Evolutionary conservation across 1,140 invertebrate species (phyloP), one percentile per base, ranked within the genome.

Genomic region (Drosophila trapezifrons): DNA sequence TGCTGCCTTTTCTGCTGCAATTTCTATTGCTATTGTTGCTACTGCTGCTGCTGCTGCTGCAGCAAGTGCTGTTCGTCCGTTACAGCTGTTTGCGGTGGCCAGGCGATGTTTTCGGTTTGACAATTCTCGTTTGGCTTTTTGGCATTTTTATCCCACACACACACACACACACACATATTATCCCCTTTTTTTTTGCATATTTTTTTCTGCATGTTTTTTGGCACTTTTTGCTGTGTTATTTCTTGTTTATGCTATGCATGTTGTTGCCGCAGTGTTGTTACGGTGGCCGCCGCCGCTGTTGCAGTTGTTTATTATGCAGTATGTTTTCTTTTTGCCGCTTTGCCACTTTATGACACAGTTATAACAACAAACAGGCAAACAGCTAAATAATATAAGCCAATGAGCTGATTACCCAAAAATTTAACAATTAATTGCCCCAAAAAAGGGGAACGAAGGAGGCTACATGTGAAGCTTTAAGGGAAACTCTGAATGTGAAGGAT

Each of bases 61-160:
- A 27, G 49, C 54, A 58, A 58, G 43, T 65, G 57, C 38, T 72
- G 37, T 37, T 66, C 56, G 67, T 81, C 62, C 76, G 80, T 77
- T 87, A 87, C 83, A 87, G 83, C 76, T 87, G 83, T 87, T 87
- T 87, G 83, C 64, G 83, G 83, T 87, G 64, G 67, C 71, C 79
- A 40, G 83, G 49, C 84, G 46, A 73, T 89, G 84, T 89, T 89
- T 87, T 76, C 64, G 63, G 51, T 54, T 83, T 79, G 79, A 89
- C 84, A 83, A 87, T 87, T 83, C 67, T 77, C 71, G 76, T 83
- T 87, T 76, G 70, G 75, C 72, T 86, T 85, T 81, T 82, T 82
- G 74, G 78, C 67, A 85, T 74, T 81, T 81, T 78, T 80, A 67
- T 78, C 56, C 67, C 71, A 57, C 51, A 25, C 43, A 59, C 43